These are phyloP conservation scores for Cephus nigrinus DNA, from an alignment of 2,888 invertebrate species.

Conservation along the genomic window DNA sequence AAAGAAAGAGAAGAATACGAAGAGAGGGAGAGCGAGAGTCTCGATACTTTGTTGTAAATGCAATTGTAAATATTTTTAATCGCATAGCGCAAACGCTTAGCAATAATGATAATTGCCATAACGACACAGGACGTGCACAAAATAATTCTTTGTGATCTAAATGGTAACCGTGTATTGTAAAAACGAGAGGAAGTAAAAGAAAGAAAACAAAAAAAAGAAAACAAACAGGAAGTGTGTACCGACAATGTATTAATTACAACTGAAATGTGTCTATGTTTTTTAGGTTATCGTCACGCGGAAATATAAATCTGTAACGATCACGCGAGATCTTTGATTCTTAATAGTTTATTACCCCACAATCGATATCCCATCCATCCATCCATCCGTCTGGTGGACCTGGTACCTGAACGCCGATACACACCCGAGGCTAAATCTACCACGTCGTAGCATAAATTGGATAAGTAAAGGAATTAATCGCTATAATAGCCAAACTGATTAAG, in stretches of 20 bases:
- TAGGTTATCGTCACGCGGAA: slow-evolving; percentile 36
- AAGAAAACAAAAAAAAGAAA: neutral
- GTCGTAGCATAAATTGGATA: too few species aligned
- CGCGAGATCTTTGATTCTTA: neutral
- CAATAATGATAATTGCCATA: slow-evolving; percentile 42
- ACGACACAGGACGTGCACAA: slow-evolving; percentile 52
- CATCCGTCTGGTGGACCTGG: too few species aligned
- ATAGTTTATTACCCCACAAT: too few species aligned
- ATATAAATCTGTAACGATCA: slow-evolving; percentile 24
- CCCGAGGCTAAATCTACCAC: too few species aligned
- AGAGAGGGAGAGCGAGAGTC: neutral
- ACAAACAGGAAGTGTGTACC: neutral
- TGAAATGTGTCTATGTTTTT: slow-evolving; percentile 37
- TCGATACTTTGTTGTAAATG: slow-evolving; percentile 30
- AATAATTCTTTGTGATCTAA: slow-evolving; percentile 30
- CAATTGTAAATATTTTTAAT: slow-evolving; percentile 38
- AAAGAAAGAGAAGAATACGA: too few species aligned
- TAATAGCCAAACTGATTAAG: too few species aligned
- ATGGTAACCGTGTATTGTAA: slow-evolving; percentile 24
- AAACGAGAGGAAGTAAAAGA: slow-evolving; percentile 1
- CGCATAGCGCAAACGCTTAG: slow-evolving; percentile 43
- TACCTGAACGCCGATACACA: too few species aligned
- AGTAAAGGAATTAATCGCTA: too few species aligned
- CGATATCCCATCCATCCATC: too few species aligned
- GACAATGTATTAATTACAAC: slow-evolving; percentile 15